Evolutionary conservation across 2,113 vertebrate species (phyloP), one percentile per base, ranked within the genome.

Genomic region (Stomatorhinus ivindoensis): DNA sequence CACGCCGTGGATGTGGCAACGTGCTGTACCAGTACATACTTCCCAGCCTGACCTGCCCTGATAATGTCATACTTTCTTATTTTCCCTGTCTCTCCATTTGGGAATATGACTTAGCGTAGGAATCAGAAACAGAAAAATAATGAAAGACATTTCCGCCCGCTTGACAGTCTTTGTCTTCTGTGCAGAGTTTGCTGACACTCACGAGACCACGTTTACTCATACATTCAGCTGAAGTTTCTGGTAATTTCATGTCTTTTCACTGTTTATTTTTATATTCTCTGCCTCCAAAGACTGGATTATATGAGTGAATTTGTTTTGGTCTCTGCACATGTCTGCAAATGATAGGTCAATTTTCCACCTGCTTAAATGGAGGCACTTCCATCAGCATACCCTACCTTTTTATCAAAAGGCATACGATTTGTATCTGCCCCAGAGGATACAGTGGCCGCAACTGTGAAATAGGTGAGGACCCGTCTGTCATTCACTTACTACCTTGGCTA

Each of bases 281-380:
- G 35, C 42, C 82, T 84, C 2, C 48, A 87, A 17, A 39, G 13
- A 39, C 27, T 51, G 15, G 7, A 35, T 17, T 19, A 51, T 17
- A 35, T 4, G 85, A 53, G n/a, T 35, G 47, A 17, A 27, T 53
- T 1, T 80, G 35, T 87, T 53, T 87, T 39, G 15, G 48, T 27
- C n/a, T 87, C 47, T 53, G 24, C 46, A 50, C 48, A 50, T 10
- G 24, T 27, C n/a, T 27, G 48, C 27, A 15, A 53, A 84, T 21
- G 17, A 46, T 27, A 93, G 93, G 44, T 50, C 90, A 11, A 1
- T 1, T 88, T 55, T 53, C 85, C 50, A 35, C 5, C 58, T 95
- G 94, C 88, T 92, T 93, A 0, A 93, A 95, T 0, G 94, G 95
- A 31, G 95, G 94, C 17, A 89, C 55, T 0, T 93, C 94, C 0